phyloP scores from a whole-genome alignment of 2,888 invertebrate species.

The Asteroscopus sphinx region DNA sequence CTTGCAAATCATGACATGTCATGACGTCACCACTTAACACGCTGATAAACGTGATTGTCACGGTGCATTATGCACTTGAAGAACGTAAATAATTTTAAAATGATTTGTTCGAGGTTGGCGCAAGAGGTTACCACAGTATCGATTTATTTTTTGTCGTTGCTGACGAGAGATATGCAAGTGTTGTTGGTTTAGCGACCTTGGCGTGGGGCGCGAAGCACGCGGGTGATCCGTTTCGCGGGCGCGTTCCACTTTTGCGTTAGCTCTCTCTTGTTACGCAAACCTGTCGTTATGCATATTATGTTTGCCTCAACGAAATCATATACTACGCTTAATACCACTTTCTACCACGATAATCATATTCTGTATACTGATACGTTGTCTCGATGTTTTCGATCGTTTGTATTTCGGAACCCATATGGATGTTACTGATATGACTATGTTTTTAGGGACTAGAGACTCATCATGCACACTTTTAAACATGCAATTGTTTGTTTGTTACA shows the following conservation, averaged over 20 bases:
- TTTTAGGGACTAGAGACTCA: constrained; percentile 8
- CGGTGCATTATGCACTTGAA: constrained; percentile 15
- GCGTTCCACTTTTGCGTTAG: constrained; percentile 85
- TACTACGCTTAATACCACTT: constrained; percentile 79
- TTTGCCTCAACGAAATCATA: constrained; percentile 80
- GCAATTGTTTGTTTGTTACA: constrained; percentile 74
- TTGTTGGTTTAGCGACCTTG: constrained; percentile 74
- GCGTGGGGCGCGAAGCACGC: constrained; percentile 71
- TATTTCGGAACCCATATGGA: constrained; percentile 1
- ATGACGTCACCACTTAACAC: constrained; percentile 7
- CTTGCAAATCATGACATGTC: constrained; percentile 11
- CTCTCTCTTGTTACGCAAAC: constrained; percentile 90
- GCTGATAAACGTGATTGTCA: constrained; percentile 17
- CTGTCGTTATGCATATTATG: constrained; percentile 88
- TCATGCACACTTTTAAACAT: constrained; percentile 10
- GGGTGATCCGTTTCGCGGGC: constrained; percentile 82
- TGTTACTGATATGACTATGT: constrained; percentile 4
- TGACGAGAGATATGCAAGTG: constrained; percentile 56
- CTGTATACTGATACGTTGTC: constrained; percentile 44
- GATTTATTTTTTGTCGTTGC: constrained; percentile 51
- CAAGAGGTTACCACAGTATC: constrained; percentile 56
- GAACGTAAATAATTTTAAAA: constrained; percentile 12
- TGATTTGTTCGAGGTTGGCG: constrained; percentile 41
- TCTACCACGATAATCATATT: constrained; percentile 76
- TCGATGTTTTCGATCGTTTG: constrained; percentile 13